These are phyloP conservation scores for Hartigia nigra DNA, from an alignment of 2,888 invertebrate genomes.

Conservation along the genomic window DNA sequence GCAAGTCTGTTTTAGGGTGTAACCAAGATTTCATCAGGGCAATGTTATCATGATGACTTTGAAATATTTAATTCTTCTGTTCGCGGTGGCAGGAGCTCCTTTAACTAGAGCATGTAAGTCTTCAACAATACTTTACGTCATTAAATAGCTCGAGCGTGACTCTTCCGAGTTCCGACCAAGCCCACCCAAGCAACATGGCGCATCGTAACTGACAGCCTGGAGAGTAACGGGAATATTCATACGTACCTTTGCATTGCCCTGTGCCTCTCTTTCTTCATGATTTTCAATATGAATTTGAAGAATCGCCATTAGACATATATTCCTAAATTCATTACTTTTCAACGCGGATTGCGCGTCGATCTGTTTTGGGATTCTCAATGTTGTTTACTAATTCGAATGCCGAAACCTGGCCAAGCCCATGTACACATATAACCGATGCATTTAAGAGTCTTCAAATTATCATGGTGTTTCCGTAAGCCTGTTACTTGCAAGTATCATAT, in stretches of 20 bases:
- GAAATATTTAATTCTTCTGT: constrained; percentile 42
- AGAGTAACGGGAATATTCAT: constrained; percentile 3
- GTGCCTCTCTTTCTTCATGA: background rate
- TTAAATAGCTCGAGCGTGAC: constrained; percentile 26
- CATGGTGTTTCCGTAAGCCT: background rate
- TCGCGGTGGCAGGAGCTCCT: constrained; percentile 37
- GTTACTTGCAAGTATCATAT: background rate
- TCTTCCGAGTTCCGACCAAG: constrained; percentile 43
- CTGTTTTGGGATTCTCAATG: background rate
- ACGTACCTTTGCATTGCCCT: background rate
- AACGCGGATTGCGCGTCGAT: background rate
- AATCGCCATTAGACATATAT: background rate
- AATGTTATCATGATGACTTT: constrained; percentile 53
- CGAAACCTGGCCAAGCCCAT: background rate
- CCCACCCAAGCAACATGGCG: constrained; percentile 54
- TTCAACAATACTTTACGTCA: background rate
- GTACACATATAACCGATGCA: background rate
- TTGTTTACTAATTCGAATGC: background rate
- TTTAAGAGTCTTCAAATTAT: background rate
- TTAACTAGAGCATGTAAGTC: constrained; percentile 49
- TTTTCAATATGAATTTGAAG: background rate
- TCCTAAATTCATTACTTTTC: background rate
- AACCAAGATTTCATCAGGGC: constrained; percentile 27
- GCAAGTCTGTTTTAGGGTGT: background rate
- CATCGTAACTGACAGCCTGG: constrained; percentile 21